Evolutionary conservation across 2,888 invertebrate species (phyloP).

Genomic region (Frankliniella intonsa): DNA sequence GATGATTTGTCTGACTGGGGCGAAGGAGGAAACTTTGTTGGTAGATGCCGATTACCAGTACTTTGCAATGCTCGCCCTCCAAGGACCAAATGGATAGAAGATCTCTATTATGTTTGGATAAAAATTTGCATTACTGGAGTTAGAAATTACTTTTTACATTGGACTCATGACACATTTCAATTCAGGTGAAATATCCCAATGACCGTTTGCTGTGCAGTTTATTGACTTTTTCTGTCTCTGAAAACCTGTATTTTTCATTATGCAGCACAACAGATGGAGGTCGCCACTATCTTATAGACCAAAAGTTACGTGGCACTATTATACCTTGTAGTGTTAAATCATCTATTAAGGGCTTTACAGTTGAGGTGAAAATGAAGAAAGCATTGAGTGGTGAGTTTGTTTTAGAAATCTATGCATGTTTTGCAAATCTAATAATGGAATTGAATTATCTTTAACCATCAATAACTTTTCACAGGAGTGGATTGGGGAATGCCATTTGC

Average conservation of each 20-base stretch:
- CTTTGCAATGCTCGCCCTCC: not conserved
- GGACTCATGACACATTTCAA: not conserved
- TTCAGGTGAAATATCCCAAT: not conserved
- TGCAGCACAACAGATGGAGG: not conserved
- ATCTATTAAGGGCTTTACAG: not conserved
- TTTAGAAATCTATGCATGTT: not conserved
- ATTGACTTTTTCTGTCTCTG: too few species aligned
- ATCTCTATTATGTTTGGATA: not conserved
- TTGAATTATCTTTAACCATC: too few species aligned
- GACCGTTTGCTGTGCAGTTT: not conserved
- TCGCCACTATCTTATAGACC: not conserved
- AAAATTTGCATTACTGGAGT: not conserved
- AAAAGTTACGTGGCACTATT: not conserved
- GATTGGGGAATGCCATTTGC: not conserved
- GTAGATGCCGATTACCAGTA: not conserved
- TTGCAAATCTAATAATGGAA: too few species aligned
- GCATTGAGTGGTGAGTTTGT: not conserved
- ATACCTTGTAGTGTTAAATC: not conserved
- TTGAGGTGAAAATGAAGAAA: not conserved
- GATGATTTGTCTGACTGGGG: not conserved
- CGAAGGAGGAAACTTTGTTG: not conserved
- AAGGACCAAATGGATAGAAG: not conserved
- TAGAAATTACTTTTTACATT: not conserved
- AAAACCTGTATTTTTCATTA: not conserved
- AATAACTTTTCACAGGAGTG: not conserved